Base-by-base conservation (phyloP, 2,113 vertebrate genomes). In the Sapajus apella region DNA sequence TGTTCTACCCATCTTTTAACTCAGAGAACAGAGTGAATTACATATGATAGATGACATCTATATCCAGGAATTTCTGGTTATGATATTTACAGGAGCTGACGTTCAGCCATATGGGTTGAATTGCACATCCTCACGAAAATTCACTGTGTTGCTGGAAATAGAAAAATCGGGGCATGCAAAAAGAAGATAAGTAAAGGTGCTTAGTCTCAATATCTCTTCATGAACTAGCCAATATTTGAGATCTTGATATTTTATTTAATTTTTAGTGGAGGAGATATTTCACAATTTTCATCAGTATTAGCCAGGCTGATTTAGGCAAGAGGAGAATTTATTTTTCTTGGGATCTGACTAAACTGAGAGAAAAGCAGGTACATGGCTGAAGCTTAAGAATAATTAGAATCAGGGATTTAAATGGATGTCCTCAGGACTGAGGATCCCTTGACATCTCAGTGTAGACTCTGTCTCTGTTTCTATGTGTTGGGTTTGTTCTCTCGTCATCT, bases 1-100 rank as follows among this genome's bases (percentile, higher is more conserved):
- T 47, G 27, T 4, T 95, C 68, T 87, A 23, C 16, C 27, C 32
- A 83, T 91, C 73, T 92, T 96, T 56, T 32, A 96, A 91, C 76
- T 94, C 86, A 50, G 66, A 94, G 58, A 77, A 68, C 35, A 96
- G 64, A 97, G 88, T 94, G 76, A 75, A 92, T 80, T 93, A 64
- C 30, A 50, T 50, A 77, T 90, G 90, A 75, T 14, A 52, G 88
- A 25, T 85, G 85, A 83, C 68, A 73, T 87, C 72, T 85, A 84
- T 75, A 94, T 88, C 77, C 23, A 93, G 77, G 72, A 95, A 95
- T 90, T 92, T 96, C 94, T 97, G 91, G n/a, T 91, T 95, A 77
- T 95, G 64, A 73, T 66, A 90, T 94, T 64, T 56, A 88, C 30
- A 93, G 88, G 68, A 94, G 77, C 81, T 92, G 88, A 91, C 11